Evolutionary conservation across 2,888 invertebrate genomes (phyloP), one percentile per base, ranked within the genome.

Genomic region (Selenia dentaria): DNA sequence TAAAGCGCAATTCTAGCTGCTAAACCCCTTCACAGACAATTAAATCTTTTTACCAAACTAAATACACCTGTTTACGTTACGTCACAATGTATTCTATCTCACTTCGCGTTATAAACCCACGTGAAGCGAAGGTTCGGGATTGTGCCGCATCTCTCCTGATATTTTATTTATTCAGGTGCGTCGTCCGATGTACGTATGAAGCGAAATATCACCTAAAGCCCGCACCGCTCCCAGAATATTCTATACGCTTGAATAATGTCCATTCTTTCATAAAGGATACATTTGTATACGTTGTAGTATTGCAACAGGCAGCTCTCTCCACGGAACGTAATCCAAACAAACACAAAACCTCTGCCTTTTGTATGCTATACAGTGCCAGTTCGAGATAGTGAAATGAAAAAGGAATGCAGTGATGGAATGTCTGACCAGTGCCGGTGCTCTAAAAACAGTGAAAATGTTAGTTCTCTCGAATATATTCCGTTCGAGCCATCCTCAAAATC

Each of bases 341-440:
- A 83, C 79, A 79, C 76, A 77, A 79, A 77, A 79, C 74, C 76
- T n/a, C n/a, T n/a, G 69, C 67, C 71, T 71, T 57, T 53, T 52
- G 53, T 61, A 65, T 57, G 57, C 58, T 57, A 55, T 67, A 54
- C 60, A 79, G 79, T 68, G 68, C 60, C 54, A 58, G 51, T 63
- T 54, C 54, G 58, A 59, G 53, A 62, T 70, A 62, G 73, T 76
- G 83, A 79, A 74, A 80, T 80, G 76, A 81, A 77, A 74, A 76
- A 78, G 85, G 85, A 86, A 85, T 87, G 84, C 85, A 88, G 89
- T 88, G 86, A 89, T 89, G 89, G 89, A 90, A 86, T 86, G 79
- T 83, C 76, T 89, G 70, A 83, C 77, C 62, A 79, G 83, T 70
- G 74, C 77, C 53, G 70, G 80, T 74, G 81, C 87, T 56, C 73